Percentiles rank a stretch among this genome's conserved stretches.
Conservation (phyloP, 2,888 invertebrate species). For the Melanotus villosus region DNA sequence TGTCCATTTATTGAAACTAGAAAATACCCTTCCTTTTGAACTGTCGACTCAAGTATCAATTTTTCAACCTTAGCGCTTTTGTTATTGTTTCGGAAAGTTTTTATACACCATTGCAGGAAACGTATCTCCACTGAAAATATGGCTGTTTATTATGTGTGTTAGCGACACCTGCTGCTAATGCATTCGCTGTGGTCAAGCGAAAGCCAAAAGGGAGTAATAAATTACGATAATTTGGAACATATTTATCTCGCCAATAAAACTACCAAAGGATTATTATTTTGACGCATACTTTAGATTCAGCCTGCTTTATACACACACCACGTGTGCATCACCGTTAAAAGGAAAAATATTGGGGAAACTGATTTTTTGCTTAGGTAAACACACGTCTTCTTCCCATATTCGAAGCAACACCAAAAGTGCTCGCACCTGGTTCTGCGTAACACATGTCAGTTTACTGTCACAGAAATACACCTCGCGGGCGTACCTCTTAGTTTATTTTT, state of each 20-base stretch:
- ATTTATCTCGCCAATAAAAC: conserved; percentile 41
- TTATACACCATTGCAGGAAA: conserved; percentile 17
- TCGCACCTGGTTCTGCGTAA: conserved; percentile 37
- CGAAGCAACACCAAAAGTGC: conserved; percentile 25
- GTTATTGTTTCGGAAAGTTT: conserved; percentile 21
- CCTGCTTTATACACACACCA: neutral
- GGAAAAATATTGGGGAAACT: conserved; percentile 8
- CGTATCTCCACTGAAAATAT: conserved; percentile 40
- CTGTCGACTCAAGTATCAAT: neutral
- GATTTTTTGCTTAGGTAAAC: neutral
- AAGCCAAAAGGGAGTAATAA: conserved; percentile 49
- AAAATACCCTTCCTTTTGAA: neutral
- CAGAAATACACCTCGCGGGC: conserved; percentile 33
- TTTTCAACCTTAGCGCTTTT: neutral
- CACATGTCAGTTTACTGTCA: conserved; percentile 41
- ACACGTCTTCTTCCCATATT: neutral
- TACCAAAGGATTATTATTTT: conserved; percentile 22
- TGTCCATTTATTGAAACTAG: neutral
- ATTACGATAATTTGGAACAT: conserved; percentile 51
- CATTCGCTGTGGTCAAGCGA: conserved; percentile 51
- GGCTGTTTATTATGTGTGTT: conserved; percentile 48
- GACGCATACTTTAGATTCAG: neutral
- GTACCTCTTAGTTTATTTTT: conserved; percentile 36
- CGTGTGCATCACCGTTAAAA: neutral
- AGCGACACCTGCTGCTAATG: conserved; percentile 53